phyloP scores from a whole-genome alignment of 2,113 vertebrate species.

The Solea senegalensis region DNA sequence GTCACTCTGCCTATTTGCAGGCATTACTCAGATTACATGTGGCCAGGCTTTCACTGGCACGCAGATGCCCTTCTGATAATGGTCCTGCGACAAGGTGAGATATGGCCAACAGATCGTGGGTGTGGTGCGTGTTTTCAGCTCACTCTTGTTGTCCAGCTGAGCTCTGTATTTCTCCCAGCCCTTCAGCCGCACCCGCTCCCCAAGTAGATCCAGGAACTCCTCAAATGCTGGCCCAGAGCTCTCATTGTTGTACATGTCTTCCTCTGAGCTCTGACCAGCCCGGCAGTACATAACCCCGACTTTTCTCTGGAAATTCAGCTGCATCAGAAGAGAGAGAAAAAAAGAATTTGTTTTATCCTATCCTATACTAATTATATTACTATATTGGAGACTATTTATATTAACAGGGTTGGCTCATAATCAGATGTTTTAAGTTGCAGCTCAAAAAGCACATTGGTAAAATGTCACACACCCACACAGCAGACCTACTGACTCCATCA shows the following conservation, averaged over 20 bases:
- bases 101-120: conserved; percentile 39
- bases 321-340: background rate
- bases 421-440: background rate
- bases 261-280: conserved; percentile 87
- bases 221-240: conserved; percentile 84
- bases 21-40: conserved; percentile 68
- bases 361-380: too few species aligned
- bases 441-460: background rate
- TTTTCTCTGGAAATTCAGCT: conserved; percentile 90
- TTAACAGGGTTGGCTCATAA: background rate
- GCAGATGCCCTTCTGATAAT: conserved; percentile 66
- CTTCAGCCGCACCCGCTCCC: conserved; percentile 86
- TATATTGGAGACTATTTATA: background rate
- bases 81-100: conserved; percentile 58
- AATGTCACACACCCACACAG: background rate
- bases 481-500: background rate
- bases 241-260: conserved; percentile 96
- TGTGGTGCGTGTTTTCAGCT: conserved; percentile 66
- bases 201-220: conserved; percentile 89
- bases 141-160: conserved; percentile 93
- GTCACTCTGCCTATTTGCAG: conserved; percentile 67
- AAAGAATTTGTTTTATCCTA: background rate
- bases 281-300: conserved; percentile 91
- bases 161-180: conserved; percentile 91
- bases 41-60: conserved; percentile 45